A percentile compares a stretch with the other conserved stretches of the same genome.
These are phyloP conservation scores for Philereme vetulata DNA, from an alignment of 2,888 invertebrate genomes.

Conservation along the genomic window DNA sequence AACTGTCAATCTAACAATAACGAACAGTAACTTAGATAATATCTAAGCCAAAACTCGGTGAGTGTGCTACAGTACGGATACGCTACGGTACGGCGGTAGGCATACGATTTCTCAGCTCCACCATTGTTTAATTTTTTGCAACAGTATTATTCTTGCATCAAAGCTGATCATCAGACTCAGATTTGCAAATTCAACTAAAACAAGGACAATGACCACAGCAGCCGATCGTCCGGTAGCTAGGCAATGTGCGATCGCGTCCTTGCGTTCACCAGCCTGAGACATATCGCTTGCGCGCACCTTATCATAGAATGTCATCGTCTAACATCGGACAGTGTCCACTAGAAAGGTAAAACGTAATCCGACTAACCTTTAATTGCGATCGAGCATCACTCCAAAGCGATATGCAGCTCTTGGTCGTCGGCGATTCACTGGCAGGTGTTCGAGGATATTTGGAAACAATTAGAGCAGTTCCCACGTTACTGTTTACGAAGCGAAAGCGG, in stretches of 20 bases:
- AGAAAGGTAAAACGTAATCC: slow-evolving; percentile 57
- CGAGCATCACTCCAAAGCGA: slow-evolving; percentile 59
- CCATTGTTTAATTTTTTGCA: slow-evolving; percentile 44
- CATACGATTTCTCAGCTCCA: slow-evolving; percentile 31
- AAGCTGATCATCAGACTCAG: slow-evolving; percentile 40
- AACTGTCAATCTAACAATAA: slow-evolving; percentile 43
- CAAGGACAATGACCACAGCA: slow-evolving; percentile 40
- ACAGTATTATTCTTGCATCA: slow-evolving; percentile 38
- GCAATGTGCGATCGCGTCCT: slow-evolving; percentile 62
- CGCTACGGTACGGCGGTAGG: slow-evolving; percentile 22
- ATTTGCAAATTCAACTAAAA: slow-evolving; percentile 39
- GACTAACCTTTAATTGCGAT: slow-evolving; percentile 72
- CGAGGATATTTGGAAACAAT: slow-evolving; percentile 56
- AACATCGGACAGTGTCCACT: slow-evolving; percentile 56
- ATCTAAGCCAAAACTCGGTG: slow-evolving; percentile 39
- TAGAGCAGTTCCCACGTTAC: slow-evolving; percentile 59
- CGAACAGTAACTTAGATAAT: slow-evolving; percentile 25
- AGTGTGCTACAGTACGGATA: slow-evolving; percentile 19
- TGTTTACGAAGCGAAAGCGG: slow-evolving; percentile 78
- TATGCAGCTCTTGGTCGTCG: slow-evolving; percentile 46
- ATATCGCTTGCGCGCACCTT: slow-evolving; percentile 59
- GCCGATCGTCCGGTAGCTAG: slow-evolving; percentile 50
- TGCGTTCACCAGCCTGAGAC: slow-evolving; percentile 69
- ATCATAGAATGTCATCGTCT: slow-evolving; percentile 76
- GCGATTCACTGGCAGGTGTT: slow-evolving; percentile 45